Base-by-base conservation (phyloP, 30 jellyfish, hydroid and myxozoan species). In the Clytia hemisphaerica region DNA sequence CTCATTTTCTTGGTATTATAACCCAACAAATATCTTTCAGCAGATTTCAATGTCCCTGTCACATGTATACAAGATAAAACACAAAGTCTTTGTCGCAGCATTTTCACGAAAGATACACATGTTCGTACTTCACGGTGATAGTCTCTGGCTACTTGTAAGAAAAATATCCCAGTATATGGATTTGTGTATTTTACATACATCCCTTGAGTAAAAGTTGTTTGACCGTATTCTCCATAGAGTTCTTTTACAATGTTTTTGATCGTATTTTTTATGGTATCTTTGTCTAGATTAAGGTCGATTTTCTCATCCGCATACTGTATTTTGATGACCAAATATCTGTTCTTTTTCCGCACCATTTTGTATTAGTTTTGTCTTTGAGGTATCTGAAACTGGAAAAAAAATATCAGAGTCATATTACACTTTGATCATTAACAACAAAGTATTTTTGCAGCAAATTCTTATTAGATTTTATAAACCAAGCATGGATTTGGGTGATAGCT, bases 11-110 rank as follows among this genome's bases (percentile, higher is more conserved):
- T 37, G 7, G 59, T 65, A 65, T 65, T 48, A 35, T 48, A n/a
- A 4, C 34, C 19, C 62, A 65, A 67, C 16, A 65, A n/a, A 45
- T 19, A 65, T 4, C 28, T 27, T 44, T 65, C 78, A 7, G 78
- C 78, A n/a, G 78, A 65, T 37, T 44, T 35, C 2, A 65, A 35
- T 44, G 78, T 65, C 35, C 69, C 78, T 4, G 78, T 65, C 71
- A 65, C 59, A 65, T 65, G 61, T 2, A 65, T 35, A 15, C 69
- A 35, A 35, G 59, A 35, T 34, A 65, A 37, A 9, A 65, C 37
- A 65, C 78, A 65, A 35, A 35, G 16, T n/a, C 25, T 22, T n/a
- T 65, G 27, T n/a, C 40, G 15, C 38, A 65, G 6, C 67, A 65
- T 36, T 45, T 65, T 65, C 18, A 45, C 44, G 15, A 65, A 65